phyloP scores from a whole-genome alignment of 2,888 invertebrate genomes.

The Ectemnius cavifrons region DNA sequence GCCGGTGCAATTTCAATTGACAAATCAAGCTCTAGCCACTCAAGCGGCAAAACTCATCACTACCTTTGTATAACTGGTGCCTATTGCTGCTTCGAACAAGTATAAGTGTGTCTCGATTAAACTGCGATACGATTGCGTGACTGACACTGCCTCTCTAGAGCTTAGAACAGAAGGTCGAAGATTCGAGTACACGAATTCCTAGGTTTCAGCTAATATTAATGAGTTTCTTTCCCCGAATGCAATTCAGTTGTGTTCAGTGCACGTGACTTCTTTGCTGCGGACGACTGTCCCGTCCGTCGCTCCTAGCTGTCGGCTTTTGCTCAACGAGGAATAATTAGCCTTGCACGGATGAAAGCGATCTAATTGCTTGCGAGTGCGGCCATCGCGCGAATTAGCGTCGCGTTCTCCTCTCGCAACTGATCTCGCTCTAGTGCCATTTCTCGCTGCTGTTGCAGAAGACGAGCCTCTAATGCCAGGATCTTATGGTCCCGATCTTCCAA shows the following conservation, averaged over 20 bases:
- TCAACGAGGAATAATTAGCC: conserved; percentile 12
- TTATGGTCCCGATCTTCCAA: conserved; percentile 76
- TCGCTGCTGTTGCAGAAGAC: conserved; percentile 72
- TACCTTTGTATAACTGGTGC: conserved; percentile 16
- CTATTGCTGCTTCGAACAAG: conserved; percentile 38
- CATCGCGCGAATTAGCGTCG: conserved; percentile 74
- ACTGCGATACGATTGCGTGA: conserved; percentile 26
- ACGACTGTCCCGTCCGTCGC: too few species aligned
- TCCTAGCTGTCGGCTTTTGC: conserved; percentile 15
- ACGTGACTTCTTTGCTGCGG: too few species aligned
- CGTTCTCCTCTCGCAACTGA: conserved; percentile 74
- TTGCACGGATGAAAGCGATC: conserved; percentile 22
- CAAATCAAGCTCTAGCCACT: conserved; percentile 30
- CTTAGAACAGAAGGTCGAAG: conserved; percentile 28
- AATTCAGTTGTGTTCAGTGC: too few species aligned
- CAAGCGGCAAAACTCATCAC: conserved; percentile 40
- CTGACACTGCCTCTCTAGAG: conserved; percentile 37
- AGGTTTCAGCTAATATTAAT: conserved; percentile 44
- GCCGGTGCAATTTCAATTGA: conserved; percentile 19
- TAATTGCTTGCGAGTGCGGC: conserved; percentile 72
- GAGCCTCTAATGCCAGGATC: conserved; percentile 74
- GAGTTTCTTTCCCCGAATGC: conserved; percentile 36
- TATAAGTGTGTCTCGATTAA: conserved; percentile 17
- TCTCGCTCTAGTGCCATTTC: conserved; percentile 73
- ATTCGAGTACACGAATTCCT: conserved; percentile 18